Conservation (phyloP, 2,888 invertebrate species). For the Malacosoma neustria region DNA sequence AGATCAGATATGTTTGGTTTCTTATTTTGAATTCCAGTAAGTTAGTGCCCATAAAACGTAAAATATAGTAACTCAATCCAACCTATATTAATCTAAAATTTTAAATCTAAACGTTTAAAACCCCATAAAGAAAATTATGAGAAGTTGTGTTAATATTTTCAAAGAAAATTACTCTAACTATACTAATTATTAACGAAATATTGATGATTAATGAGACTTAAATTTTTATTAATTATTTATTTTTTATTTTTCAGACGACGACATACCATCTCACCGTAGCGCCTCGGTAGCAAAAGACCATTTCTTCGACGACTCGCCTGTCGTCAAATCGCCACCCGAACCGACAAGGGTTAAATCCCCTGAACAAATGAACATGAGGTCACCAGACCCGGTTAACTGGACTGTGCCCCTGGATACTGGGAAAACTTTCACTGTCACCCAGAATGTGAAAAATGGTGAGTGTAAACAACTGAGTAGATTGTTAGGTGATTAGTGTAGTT, state of each 20-base stretch:
- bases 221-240: too few relatives aligned
- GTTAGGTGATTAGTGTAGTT: slow-evolving; percentile 33
- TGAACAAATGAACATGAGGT: slow-evolving; percentile 93
- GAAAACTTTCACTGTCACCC: slow-evolving; percentile 94
- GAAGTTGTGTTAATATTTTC: too few relatives aligned
- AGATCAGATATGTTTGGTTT: too few relatives aligned
- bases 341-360: slow-evolving; percentile 95
- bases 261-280: slow-evolving; percentile 63
- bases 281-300: slow-evolving; percentile 70
- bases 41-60: too few relatives aligned
- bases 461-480: slow-evolving; percentile 41
- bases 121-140: too few relatives aligned
- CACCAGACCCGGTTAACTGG: slow-evolving; percentile 96
- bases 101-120: too few relatives aligned
- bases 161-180: too few relatives aligned
- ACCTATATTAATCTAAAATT: too few relatives aligned
- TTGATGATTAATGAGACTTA: too few relatives aligned
- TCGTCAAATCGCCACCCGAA: slow-evolving; percentile 94
- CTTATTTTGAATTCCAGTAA: too few relatives aligned
- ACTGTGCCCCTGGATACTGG: slow-evolving; percentile 95
- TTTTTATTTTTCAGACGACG: slow-evolving; percentile 45
- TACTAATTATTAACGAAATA: too few relatives aligned
- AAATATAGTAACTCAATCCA: too few relatives aligned
- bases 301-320: slow-evolving; percentile 71
- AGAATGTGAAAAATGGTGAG: slow-evolving; percentile 85